Percentiles rank a stretch among this genome's conserved stretches.
Conservation (phyloP, 2,888 invertebrate genomes). For the Sclerodermus sp. region DNA sequence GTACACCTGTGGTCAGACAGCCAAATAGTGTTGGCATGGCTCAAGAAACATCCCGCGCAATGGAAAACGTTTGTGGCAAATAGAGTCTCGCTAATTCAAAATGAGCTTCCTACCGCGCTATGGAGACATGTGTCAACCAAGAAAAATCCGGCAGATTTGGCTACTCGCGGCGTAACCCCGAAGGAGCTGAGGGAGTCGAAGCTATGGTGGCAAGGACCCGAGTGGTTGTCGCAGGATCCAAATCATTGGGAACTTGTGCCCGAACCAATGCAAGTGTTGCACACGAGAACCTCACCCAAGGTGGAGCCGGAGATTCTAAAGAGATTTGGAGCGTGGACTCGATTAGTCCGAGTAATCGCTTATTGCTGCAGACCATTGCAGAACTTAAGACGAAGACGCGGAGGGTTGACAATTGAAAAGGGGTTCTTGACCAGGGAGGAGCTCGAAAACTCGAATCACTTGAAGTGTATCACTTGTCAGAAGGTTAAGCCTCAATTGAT, state of each 20-base stretch:
- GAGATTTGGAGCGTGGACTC: not conserved
- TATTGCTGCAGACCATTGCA: not conserved
- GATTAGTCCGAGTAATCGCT: not conserved
- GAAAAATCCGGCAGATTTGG: conserved; percentile 9
- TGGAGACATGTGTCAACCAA: conserved; percentile 5
- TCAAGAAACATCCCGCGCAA: conserved; percentile 3
- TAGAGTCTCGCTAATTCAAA: not conserved
- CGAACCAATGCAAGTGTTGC: not conserved
- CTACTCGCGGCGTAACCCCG: conserved; percentile 8
- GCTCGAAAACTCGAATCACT: conserved; percentile 3
- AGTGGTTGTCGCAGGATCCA: conserved; percentile 2
- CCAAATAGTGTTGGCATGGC: conserved; percentile 12
- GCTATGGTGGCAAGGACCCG: conserved; percentile 13
- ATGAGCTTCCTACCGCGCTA: no score
- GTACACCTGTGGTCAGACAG: conserved; percentile 9
- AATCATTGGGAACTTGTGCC: not conserved
- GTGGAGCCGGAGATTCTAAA: not conserved
- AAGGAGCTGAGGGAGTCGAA: not conserved
- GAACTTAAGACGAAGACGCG: no score
- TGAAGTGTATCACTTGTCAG: conserved; percentile 19
- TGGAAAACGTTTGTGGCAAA: conserved; percentile 12
- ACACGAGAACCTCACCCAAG: not conserved
- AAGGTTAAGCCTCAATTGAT: conserved; percentile 6
- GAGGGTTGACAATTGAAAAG: no score
- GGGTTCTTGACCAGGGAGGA: not conserved